Conservation (phyloP, 2,888 invertebrate species). For the Chironomus riparius region DNA sequence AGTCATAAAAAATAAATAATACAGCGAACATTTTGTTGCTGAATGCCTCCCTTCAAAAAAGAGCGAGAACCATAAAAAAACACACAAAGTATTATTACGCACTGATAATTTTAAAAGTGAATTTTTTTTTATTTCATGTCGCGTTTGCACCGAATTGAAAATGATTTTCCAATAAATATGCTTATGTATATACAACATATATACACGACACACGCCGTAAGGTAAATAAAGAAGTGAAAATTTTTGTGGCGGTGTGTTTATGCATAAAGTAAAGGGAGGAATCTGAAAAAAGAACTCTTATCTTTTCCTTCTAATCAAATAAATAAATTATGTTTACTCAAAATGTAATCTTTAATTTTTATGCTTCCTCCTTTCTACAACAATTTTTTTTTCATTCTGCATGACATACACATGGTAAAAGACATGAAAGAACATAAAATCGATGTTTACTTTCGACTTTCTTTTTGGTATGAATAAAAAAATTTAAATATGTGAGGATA, state of each 20-base stretch:
- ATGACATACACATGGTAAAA: not conserved
- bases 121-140: no score
- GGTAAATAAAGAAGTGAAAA: not conserved
- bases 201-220: not conserved
- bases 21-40: no score
- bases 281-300: not conserved
- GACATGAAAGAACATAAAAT: not conserved
- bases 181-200: not conserved
- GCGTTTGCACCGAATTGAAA: not conserved
- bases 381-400: not conserved
- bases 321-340: slow-evolving; percentile 16
- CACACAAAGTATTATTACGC: no score
- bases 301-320: slow-evolving; percentile 11
- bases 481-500: not conserved
- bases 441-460: not conserved
- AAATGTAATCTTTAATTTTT: slow-evolving; percentile 12
- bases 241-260: not conserved
- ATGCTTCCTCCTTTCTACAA: not conserved
- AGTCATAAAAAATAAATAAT: no score
- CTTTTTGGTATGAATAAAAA: not conserved
- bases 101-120: no score
- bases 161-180: not conserved
- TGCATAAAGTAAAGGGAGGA: not conserved
- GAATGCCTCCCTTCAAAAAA: no score
- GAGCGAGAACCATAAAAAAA: no score